Evolutionary conservation across 2,797 vertebrate genomes (phyloP).

Genomic region (Sitta carolinensis): DNA sequence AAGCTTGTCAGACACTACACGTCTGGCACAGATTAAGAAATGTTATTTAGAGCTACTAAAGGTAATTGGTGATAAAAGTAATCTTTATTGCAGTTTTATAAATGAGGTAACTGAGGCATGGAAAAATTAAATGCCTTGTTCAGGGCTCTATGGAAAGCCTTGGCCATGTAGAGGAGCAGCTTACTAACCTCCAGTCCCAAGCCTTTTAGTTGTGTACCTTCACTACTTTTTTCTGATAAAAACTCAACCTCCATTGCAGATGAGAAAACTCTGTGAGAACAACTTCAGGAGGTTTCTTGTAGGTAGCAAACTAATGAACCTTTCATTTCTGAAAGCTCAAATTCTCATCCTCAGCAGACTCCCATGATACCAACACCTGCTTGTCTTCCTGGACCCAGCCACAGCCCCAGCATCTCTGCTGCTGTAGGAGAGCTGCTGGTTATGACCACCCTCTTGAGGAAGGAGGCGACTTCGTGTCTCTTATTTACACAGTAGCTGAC

Average conservation of each 20-base stretch:
- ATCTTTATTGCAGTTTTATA: neutral
- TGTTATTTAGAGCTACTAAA: neutral
- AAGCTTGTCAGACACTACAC: neutral
- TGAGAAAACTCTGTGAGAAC: neutral
- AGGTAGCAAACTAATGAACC: neutral
- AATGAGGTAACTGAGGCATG: neutral
- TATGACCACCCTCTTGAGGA: neutral
- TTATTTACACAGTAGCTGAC: neutral
- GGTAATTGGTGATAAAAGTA: neutral
- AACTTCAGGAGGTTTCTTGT: neutral
- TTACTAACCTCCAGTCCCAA: neutral
- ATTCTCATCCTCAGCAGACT: neutral
- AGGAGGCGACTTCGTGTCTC: neutral
- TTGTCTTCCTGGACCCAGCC: neutral
- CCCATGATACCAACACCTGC: neutral
- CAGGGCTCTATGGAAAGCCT: neutral
- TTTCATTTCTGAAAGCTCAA: neutral
- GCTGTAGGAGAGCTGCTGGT: neutral
- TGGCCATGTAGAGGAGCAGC: neutral
- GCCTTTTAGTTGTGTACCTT: neutral
- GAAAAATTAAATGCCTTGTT: neutral
- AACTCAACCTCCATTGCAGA: neutral
- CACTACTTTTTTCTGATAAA: neutral
- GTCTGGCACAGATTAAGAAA: neutral
- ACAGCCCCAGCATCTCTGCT: accelerated